Conservation (phyloP, 1,140 invertebrate genomes). For the Diprion similis region DNA sequence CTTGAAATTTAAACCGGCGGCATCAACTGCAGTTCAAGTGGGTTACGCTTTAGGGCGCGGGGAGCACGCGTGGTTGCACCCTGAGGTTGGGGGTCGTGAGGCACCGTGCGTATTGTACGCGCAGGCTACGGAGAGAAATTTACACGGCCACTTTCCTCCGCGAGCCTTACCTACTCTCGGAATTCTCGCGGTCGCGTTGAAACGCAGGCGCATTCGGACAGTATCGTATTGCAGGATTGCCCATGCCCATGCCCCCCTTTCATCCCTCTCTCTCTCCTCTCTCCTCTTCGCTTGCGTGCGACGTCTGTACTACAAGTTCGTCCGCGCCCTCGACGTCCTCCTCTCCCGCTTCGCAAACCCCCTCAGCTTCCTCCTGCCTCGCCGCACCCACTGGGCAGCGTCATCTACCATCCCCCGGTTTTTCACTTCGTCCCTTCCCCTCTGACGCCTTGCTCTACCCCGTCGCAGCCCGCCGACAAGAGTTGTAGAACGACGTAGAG, state of each 20-base stretch:
- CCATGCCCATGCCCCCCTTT: conserved; percentile 7
- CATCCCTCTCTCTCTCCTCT: not conserved
- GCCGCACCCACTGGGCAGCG: no score
- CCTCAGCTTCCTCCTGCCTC: not conserved
- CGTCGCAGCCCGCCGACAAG: not conserved
- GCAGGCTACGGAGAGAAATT: not conserved
- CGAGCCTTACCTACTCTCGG: not conserved
- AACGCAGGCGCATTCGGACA: conserved; percentile 40
- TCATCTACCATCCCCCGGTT: not conserved
- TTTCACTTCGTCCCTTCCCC: not conserved
- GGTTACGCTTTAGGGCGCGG: no score
- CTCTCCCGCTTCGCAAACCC: not conserved
- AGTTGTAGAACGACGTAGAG: conserved; percentile 7
- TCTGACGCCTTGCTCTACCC: no score
- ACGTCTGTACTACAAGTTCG: conserved; percentile 37
- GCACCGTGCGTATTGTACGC: not conserved
- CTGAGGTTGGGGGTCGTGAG: no score
- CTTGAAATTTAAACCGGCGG: no score
- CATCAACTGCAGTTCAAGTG: no score
- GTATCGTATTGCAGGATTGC: conserved; percentile 34
- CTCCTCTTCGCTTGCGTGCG: conserved; percentile 52
- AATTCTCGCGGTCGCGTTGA: conserved; percentile 6
- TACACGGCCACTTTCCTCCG: not conserved
- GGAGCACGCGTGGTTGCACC: no score
- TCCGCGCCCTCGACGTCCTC: not conserved